Evolutionary conservation across 2,113 vertebrate species (phyloP).

Genomic region (Pteruthius melanotis): DNA sequence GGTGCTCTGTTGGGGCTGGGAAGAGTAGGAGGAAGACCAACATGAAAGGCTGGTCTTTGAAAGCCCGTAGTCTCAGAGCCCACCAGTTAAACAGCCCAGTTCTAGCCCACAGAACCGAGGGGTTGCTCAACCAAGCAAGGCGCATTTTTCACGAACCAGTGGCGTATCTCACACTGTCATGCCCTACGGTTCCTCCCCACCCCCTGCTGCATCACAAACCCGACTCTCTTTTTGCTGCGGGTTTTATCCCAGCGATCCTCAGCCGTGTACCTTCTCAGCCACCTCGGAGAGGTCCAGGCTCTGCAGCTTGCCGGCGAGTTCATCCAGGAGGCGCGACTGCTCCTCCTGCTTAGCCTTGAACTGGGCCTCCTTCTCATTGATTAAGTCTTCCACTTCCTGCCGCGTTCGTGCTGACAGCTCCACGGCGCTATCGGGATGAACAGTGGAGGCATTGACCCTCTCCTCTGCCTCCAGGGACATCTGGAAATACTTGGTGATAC

Average conservation of each 20-base stretch:
- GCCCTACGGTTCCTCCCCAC: fast-evolving
- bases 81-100: background rate
- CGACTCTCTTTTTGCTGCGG: fast-evolving
- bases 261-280: conserved; percentile 78
- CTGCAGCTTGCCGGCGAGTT: conserved; percentile 89
- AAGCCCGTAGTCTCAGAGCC: background rate
- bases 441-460: conserved; percentile 83
- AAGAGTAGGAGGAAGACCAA: background rate
- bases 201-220: fast-evolving
- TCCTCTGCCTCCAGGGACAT: conserved; percentile 86
- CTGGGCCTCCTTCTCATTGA: conserved; percentile 75
- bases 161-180: fast-evolving
- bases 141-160: background rate
- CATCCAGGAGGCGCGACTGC: conserved; percentile 84
- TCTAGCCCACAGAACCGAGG: background rate
- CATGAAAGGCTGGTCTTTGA: background rate
- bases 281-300: conserved; percentile 84
- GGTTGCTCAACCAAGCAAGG: fast-evolving
- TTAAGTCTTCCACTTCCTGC: conserved; percentile 78
- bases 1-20: background rate
- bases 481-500: conserved; percentile 87
- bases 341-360: conserved; percentile 83
- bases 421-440: conserved; percentile 68
- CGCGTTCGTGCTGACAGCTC: conserved; percentile 76
- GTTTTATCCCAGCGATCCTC: background rate